Conservation (phyloP, 2,113 vertebrate genomes). For the Ageneiosus marmoratus region DNA sequence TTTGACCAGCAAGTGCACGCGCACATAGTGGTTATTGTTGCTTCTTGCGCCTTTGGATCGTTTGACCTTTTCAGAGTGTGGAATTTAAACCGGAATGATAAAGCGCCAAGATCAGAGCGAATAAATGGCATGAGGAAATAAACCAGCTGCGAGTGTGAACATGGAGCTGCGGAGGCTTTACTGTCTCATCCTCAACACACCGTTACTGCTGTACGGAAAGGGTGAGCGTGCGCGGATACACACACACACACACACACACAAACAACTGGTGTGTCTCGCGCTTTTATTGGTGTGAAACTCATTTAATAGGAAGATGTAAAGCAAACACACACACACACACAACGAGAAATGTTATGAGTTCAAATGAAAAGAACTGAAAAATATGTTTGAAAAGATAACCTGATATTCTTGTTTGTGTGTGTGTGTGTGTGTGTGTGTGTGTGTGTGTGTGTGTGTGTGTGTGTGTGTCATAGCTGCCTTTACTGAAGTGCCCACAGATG, state of each 20-base stretch:
- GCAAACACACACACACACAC: slow-evolving; percentile 1
- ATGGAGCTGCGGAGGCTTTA: slow-evolving; percentile 28
- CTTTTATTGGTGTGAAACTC: neutral
- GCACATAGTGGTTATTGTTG: neutral
- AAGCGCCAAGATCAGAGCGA: neutral
- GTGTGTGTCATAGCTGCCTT: slow-evolving; percentile 79
- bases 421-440: slow-evolving; percentile 55
- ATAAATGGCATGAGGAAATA: slow-evolving; percentile 8
- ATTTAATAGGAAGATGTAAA: neutral
- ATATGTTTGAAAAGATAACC: neutral
- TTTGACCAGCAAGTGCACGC: neutral
- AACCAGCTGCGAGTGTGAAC: neutral
- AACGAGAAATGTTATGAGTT: neutral
- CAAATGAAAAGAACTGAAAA: neutral
- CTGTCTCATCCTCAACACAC: slow-evolving; percentile 25
- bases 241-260: neutral
- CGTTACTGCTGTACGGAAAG: slow-evolving; percentile 15
- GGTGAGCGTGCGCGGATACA: neutral
- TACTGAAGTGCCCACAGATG: slow-evolving; percentile 93
- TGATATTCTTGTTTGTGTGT: neutral
- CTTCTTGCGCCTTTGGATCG: neutral
- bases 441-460: slow-evolving; percentile 61
- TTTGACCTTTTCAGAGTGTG: neutral
- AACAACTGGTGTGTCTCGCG: neutral
- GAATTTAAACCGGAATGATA: neutral